Conservation (phyloP, 2,113 vertebrate species). For the Phylloscopus whistleri region DNA sequence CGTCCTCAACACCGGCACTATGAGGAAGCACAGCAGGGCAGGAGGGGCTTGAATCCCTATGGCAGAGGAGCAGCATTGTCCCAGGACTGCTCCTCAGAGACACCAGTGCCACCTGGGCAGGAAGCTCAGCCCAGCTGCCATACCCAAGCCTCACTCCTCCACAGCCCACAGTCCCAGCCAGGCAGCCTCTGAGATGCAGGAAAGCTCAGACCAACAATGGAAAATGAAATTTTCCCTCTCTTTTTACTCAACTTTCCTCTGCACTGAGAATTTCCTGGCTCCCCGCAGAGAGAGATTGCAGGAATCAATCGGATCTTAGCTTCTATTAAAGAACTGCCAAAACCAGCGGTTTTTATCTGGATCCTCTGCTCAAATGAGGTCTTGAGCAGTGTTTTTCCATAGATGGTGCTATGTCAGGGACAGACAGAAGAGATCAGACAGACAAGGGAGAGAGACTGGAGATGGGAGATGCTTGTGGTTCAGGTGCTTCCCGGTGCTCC, state of each 20-base stretch:
- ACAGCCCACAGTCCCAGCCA: not conserved
- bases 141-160: not conserved
- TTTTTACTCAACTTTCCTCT: not conserved
- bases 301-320: not conserved
- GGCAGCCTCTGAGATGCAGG: not conserved
- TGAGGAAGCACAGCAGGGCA: not conserved
- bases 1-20: rapidly evolving
- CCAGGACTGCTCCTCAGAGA: not conserved
- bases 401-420: not conserved
- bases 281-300: not conserved
- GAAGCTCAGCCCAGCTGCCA: rapidly evolving
- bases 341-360: not conserved
- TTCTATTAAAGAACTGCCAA: not conserved
- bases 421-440: not conserved
- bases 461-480: not conserved
- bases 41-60: not conserved
- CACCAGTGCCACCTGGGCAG: not conserved
- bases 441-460: not conserved
- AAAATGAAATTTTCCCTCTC: not conserved
- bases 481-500: not conserved
- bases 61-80: not conserved
- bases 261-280: not conserved
- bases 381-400: not conserved
- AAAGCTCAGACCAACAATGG: not conserved
- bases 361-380: not conserved